Evolutionary conservation across 2,113 vertebrate genomes (phyloP).

Genomic region (Cardinalis cardinalis): DNA sequence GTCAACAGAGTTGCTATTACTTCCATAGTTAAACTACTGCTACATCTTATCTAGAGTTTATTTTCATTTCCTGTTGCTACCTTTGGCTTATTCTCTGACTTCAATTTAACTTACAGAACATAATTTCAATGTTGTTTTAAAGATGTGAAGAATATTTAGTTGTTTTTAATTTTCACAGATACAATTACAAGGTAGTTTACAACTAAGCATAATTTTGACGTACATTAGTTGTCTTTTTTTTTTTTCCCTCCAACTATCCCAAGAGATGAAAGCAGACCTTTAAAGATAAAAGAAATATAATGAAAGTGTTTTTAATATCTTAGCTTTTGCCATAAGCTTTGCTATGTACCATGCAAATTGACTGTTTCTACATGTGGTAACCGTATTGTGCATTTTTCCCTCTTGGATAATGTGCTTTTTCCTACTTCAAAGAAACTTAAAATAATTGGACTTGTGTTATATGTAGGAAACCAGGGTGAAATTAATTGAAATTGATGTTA

Average conservation of each 20-base stretch:
- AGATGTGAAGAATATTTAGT: not conserved
- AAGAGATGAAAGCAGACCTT: not conserved
- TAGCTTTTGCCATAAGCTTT: constrained; percentile 19
- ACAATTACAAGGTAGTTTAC: not conserved
- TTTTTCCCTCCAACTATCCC: not conserved
- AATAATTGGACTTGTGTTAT: constrained; percentile 43
- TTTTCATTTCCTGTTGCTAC: not conserved
- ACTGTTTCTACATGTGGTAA: not conserved
- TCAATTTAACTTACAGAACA: not conserved
- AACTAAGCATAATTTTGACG: not conserved
- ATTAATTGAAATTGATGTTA: constrained; percentile 57
- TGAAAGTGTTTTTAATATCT: not conserved
- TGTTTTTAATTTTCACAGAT: not conserved
- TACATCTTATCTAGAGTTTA: not conserved
- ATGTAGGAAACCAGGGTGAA: constrained; percentile 7
- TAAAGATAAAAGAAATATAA: constrained; percentile 25
- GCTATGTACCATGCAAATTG: not conserved
- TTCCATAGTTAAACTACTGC: not conserved
- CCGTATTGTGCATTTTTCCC: not conserved
- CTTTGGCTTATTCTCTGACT: not conserved
- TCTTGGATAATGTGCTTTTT: constrained; percentile 9
- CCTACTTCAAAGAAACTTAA: constrained; percentile 47
- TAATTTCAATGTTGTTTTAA: not conserved
- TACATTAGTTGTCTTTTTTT: not conserved
- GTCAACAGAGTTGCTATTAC: not conserved